Evolutionary conservation across 2,888 invertebrate species (phyloP), one percentile per base, ranked within the genome.

Genomic region (Lydus trimaculatus): DNA sequence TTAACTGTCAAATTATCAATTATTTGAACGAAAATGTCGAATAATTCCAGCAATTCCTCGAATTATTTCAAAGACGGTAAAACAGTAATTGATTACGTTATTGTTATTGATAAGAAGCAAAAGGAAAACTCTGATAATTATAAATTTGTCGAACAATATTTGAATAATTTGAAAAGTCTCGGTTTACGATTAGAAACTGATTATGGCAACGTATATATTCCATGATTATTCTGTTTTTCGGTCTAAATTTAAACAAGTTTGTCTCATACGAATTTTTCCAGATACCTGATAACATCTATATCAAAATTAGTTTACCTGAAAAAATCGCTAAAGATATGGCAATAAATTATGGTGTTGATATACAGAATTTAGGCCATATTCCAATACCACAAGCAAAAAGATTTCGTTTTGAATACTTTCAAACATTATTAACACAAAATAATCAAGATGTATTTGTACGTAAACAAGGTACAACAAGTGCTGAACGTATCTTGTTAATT

Each of bases 401-500:
- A n/a, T 17, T 15, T 0, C 3, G 7, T 17, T 43, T 43, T n/a
- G 4, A 43, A 43, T 1, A 5, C n/a, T 43, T 43, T 17, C n/a
- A 17, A 43, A 43, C 43, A 17, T 6, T 5, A 6, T n/a, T 43
- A 17, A 36, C 36, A 36, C 4, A 9, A 8, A 4, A 39, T 7
- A n/a, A 43, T 7, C 17, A 8, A 17, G 43, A 43, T 43, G 2
- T 5, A 43, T 43, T 43, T 17, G 8, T 43, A 13, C 43, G 43
- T 8, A 43, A 43, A 17, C n/a, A 52, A 6, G 43, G 17, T 15
- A 56, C 58, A 28, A 66, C 61, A 13, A 66, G 58, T 56, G 20
- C 20, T 11, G 69, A 69, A 33, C 17, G 69, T 2, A 65, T 69
- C n/a, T 17, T 33, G 28, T 20, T 69, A 25, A 20, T 61, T 7